Conservation (phyloP, 2,797 vertebrate species). For the Danio aesculapii region DNA sequence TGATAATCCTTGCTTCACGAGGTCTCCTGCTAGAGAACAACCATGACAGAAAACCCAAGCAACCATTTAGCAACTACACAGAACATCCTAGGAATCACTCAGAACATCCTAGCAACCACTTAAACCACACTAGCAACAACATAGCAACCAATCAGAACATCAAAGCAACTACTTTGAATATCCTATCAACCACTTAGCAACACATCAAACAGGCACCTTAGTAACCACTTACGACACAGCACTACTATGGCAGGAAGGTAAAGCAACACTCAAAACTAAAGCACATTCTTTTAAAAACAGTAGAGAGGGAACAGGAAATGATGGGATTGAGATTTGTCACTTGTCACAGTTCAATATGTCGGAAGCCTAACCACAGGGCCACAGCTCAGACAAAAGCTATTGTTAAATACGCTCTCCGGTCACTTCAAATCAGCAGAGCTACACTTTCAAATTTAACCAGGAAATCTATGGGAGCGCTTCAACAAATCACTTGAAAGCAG, state of each 20-base stretch:
- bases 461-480: constrained; percentile 29
- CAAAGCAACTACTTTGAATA: too few relatives aligned
- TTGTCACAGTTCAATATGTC: constrained; percentile 6
- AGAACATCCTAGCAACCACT: too few relatives aligned
- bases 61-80: too few relatives aligned
- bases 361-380: background rate
- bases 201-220: background rate
- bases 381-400: constrained; percentile 25
- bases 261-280: background rate
- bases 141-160: background rate
- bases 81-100: too few relatives aligned
- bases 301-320: background rate
- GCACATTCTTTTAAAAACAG: background rate
- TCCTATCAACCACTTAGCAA: too few relatives aligned
- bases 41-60: background rate
- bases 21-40: background rate
- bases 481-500: constrained; percentile 28
- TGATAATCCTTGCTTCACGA: too few relatives aligned
- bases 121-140: background rate
- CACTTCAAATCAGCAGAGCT: constrained; percentile 36
- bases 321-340: background rate
- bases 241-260: background rate
- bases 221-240: too few relatives aligned
- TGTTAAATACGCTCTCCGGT: constrained; percentile 4
- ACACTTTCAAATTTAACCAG: constrained; percentile 46